Evolutionary conservation across 2,888 invertebrate species (phyloP).

Genomic region (Clusia tigrina): DNA sequence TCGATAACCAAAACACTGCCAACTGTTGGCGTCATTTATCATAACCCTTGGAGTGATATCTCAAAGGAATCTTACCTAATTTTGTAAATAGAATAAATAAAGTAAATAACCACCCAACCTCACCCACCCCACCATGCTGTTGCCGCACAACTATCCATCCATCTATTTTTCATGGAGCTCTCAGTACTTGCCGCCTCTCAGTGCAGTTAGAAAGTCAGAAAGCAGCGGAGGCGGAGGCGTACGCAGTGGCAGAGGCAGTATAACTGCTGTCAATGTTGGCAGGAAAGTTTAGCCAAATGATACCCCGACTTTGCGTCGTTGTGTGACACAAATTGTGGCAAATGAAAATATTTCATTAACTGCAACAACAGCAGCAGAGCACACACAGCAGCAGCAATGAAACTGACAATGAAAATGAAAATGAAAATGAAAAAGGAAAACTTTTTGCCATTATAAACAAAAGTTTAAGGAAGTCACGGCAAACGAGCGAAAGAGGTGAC

Average conservation of each 20-base stretch:
- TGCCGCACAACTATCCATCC: too few species aligned
- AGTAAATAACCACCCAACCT: conserved; percentile 26
- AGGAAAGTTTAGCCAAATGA: too few species aligned
- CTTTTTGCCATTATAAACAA: conserved; percentile 1
- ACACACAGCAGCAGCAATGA: background rate
- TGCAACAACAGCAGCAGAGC: background rate
- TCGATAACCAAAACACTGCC: too few species aligned
- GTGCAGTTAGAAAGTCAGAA: conserved; percentile 33
- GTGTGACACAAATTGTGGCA: background rate
- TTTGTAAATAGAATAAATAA: too few species aligned
- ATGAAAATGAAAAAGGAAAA: background rate
- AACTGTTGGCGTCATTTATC: too few species aligned
- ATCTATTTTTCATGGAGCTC: too few species aligned
- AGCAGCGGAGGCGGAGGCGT: too few species aligned
- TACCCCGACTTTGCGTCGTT: background rate
- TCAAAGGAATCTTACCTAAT: too few species aligned
- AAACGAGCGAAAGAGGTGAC: background rate
- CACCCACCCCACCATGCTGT: conserved; percentile 32
- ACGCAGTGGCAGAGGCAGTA: background rate
- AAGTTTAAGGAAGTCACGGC: background rate
- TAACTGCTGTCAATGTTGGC: too few species aligned
- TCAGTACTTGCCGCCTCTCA: too few species aligned
- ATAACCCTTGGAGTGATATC: too few species aligned
- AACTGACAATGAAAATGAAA: too few species aligned
- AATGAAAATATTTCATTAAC: conserved; percentile 6